These are phyloP conservation scores for Lepilemur ruficaudatus DNA, from an alignment of 2,797 vertebrate species.

Conservation along the genomic window DNA sequence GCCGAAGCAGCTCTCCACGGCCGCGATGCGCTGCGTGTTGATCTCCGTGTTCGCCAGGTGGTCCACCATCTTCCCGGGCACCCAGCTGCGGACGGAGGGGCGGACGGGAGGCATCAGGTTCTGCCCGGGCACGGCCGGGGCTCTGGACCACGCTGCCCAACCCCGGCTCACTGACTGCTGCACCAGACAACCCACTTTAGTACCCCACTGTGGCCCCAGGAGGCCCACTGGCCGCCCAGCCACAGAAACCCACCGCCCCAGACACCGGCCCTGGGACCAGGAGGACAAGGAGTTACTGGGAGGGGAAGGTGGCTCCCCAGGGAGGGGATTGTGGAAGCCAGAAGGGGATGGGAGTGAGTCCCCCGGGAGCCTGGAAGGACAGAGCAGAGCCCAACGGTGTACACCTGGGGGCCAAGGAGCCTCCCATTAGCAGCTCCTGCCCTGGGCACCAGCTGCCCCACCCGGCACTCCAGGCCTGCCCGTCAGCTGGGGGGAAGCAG, in stretches of 20 bases:
- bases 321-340: not conserved
- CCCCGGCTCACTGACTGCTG: no score
- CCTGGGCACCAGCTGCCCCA: fast-evolving
- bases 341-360: fast-evolving
- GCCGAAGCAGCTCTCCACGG: constrained; percentile 89
- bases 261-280: not conserved
- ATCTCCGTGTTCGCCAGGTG: constrained; percentile 82
- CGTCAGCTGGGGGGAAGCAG: not conserved
- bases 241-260: not conserved
- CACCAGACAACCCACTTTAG: not conserved
- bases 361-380: not conserved
- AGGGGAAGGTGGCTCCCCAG: no score
- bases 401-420: not conserved
- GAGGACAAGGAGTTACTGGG: no score
- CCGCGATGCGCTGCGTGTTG: constrained; percentile 89
- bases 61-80: constrained; percentile 82
- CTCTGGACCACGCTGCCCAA: not conserved
- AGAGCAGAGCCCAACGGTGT: not conserved
- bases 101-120: not conserved
- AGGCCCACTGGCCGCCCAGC: not conserved
- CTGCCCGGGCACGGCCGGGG: fast-evolving
- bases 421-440: not conserved
- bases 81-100: constrained; percentile 36
- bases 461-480: no score
- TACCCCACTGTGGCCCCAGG: not conserved